Evolutionary conservation across 2,113 vertebrate genomes (phyloP).

Genomic region (Mesitornis unicolor): DNA sequence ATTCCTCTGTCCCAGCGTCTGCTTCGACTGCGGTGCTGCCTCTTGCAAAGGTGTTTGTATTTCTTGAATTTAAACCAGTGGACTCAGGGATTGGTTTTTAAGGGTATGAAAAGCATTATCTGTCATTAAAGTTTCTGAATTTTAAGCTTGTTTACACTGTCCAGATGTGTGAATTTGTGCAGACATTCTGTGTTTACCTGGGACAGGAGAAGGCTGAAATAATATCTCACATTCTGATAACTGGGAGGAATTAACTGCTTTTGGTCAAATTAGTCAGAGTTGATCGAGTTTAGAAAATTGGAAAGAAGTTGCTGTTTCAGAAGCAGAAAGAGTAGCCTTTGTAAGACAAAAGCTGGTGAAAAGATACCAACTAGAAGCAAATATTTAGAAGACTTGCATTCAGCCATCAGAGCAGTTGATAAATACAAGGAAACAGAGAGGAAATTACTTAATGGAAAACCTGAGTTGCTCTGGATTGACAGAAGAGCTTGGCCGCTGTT

Average conservation of each 20-base stretch:
- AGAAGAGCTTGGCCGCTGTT: not conserved
- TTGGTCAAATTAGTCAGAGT: not conserved
- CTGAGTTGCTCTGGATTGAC: not conserved
- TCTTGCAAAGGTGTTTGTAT: not conserved
- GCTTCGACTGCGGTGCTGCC: not conserved
- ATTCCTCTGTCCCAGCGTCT: not conserved
- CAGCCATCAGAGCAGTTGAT: not conserved
- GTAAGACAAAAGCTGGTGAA: not conserved
- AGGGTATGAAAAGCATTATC: not conserved
- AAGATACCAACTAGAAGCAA: not conserved
- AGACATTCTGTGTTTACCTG: not conserved
- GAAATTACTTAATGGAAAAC: slow-evolving; percentile 27
- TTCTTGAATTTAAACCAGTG: not conserved
- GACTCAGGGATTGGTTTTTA: not conserved
- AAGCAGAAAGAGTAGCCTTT: not conserved
- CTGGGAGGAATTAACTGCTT: not conserved
- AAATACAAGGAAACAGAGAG: slow-evolving; percentile 34
- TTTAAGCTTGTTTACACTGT: not conserved
- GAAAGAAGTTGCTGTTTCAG: not conserved
- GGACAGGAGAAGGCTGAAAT: not conserved
- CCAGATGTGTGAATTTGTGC: not conserved
- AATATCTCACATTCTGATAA: not conserved
- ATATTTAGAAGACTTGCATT: not conserved
- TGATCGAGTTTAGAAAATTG: not conserved
- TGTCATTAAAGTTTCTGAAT: not conserved